Evolutionary conservation across 2,888 invertebrate genomes (phyloP).

Genomic region (Callinectes sapidus): DNA sequence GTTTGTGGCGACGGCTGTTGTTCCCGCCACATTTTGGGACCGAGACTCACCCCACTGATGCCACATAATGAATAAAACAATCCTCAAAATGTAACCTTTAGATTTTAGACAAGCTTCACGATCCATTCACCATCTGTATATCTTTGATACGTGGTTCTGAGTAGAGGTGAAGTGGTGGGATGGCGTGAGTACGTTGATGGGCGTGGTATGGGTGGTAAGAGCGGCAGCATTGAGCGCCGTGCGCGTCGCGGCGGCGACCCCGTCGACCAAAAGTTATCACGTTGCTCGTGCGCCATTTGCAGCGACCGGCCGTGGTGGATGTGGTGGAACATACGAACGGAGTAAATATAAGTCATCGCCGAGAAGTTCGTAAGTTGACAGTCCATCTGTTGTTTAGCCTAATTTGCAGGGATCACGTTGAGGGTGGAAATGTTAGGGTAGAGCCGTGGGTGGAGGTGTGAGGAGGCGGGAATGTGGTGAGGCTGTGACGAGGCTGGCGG

Average conservation of each 20-base stretch:
- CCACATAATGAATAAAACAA: slow-evolving; percentile 32
- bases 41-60: slow-evolving; percentile 57
- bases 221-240: slow-evolving; percentile 57
- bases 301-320: slow-evolving; percentile 66
- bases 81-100: not conserved
- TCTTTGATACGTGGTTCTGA: not conserved
- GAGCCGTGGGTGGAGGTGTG: slow-evolving; percentile 29
- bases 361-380: slow-evolving; percentile 64
- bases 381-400: slow-evolving; percentile 39
- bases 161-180: not conserved
- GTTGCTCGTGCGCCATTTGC: slow-evolving; percentile 63
- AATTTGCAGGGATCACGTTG: slow-evolving; percentile 37
- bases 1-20: slow-evolving; percentile 57
- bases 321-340: slow-evolving; percentile 53
- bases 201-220: not conserved
- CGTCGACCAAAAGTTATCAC: slow-evolving; percentile 65
- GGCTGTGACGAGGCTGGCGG: slow-evolving; percentile 39
- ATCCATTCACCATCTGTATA: not conserved
- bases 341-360: slow-evolving; percentile 50
- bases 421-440: not conserved
- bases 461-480: slow-evolving; percentile 16
- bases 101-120: not conserved
- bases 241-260: slow-evolving; percentile 66
- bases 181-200: not conserved
- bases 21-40: slow-evolving; percentile 68